Percentiles rank a stretch among this genome's conserved stretches.
Evolutionary conservation across 2,113 vertebrate genomes (phyloP).

Genomic region (Sceloporus undulatus): DNA sequence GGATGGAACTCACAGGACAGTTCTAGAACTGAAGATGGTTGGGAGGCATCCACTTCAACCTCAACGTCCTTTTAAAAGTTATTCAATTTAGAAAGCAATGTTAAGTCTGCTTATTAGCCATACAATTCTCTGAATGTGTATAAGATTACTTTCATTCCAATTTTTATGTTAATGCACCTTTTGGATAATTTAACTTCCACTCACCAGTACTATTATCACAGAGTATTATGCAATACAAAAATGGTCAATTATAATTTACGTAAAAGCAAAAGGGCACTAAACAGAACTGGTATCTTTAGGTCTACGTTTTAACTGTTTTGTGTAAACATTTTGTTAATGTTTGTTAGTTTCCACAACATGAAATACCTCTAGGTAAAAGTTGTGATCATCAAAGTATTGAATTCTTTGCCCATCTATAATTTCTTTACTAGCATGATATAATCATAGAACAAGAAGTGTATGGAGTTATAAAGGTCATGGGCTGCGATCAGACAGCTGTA

Average conservation of each 20-base stretch:
- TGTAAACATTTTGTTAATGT: not conserved
- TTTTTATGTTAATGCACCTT: no score
- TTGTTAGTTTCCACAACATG: no score
- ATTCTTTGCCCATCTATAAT: no score
- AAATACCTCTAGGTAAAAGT: no score
- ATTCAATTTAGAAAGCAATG: not conserved
- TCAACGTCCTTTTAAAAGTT: conserved; percentile 54
- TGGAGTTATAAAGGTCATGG: no score
- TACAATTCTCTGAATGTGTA: not conserved
- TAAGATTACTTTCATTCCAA: not conserved
- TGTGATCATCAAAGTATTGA: no score
- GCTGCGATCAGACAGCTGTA: no score
- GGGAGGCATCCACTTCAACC: conserved; percentile 75
- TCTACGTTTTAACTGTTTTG: no score
- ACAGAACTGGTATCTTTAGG: not conserved
- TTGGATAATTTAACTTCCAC: not conserved
- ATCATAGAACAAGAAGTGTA: no score
- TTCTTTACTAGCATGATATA: no score
- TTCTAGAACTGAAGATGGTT: conserved; percentile 80
- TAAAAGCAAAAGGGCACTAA: not conserved
- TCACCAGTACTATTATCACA: not conserved
- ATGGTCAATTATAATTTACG: not conserved
- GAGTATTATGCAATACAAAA: not conserved
- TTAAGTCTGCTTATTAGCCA: not conserved
- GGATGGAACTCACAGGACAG: conserved; percentile 90